Base-by-base conservation (phyloP, 2,797 vertebrate species). In the Coregonus suidteri region DNA sequence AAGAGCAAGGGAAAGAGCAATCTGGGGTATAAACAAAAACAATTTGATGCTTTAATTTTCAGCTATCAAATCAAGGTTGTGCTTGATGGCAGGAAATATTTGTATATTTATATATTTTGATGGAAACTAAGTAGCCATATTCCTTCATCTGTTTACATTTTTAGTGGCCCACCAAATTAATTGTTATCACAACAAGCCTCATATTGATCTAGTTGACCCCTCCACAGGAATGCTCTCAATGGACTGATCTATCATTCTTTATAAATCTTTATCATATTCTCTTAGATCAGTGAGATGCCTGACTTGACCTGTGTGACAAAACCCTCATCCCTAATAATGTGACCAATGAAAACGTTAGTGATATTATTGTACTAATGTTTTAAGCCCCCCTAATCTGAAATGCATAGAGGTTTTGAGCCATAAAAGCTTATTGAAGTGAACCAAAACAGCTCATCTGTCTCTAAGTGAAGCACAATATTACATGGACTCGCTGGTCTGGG, bases 1-100 rank as follows among this genome's bases (percentile, higher is more conserved):
- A 93, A 81, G 59, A 67, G 35, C n/a, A 64, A 64, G 9, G 16
- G 20, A 64, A 64, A 64, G 6, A 2, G 5, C 66, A 18, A 35
- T 35, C 14, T 34, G 34, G 31, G 16, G 30, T 16, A 66, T 15
- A 34, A 66, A 66, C 30, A 35, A 15, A 47, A 47, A 3, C 9
- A 47, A 11, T 11, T 47, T 13, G 41, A 47, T 13, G 41, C 41
- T 47, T 47, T 13, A 9, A 47, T 47, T 47, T 47, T 47, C 41
- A 30, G 59, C 59, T 64, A 64, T 64, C 20, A 62, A 62, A 20
- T 62, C n/a, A 30, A 64, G 41, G 2, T 20, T 62, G 20, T 64
- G 59, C 20, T 64, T 64, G 3, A 25, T 64, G 9, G 7, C 59
- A 64, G 59, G 7, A 25, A 64, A 25, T 64, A 25, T 20, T 25